Evolutionary conservation across 2,797 vertebrate species (phyloP), one percentile per base, ranked within the genome.

Genomic region (Fundulus diaphanus): DNA sequence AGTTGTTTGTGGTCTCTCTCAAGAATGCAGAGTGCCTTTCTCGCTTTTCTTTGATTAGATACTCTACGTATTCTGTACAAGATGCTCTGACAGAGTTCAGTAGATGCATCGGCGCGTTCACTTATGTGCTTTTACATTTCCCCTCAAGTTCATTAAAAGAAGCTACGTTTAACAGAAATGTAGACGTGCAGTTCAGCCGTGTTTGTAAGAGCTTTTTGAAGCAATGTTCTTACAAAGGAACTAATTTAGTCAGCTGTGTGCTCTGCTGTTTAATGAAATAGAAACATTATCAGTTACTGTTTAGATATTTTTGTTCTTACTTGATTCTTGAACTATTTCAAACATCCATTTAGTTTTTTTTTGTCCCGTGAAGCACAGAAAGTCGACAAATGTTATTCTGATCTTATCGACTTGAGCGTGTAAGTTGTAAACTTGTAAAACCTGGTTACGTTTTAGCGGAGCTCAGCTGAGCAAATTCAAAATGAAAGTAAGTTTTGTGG

Each of bases 141-240:
- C 54, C 18, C 63, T 18, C 12, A 1, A 35, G 68, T 76, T 73
- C 54, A 49, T 68, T 70, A 13, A 27, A 42, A 27, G 68, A 85
- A 44, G 59, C 46, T n/a, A n/a, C n/a, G n/a, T n/a, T n/a, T 37
- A 13, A 49, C 78, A 35, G 74, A 40, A 48, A 52, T 69, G 13
- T 40, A 20, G 9, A 13, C 16, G 66, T n/a, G 5, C 49, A 86
- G 83, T 12, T 89, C 72, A 79, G 73, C n/a, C 8, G 1, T 69
- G 40, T 48, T 3, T 82, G 87, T 80, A 78, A 85, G 72, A 77
- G 73, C 42, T 65, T 76, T 71, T 49, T 33, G 35, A 69, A 75
- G 68, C 42, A 48, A 66, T 52, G 63, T 65, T 54, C 51, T 51
- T 52, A 56, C 56, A 37, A 24, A 27, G 0, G 66, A 78, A 59